Evolutionary conservation across 2,113 vertebrate species (phyloP), one percentile per base, ranked within the genome.

Genomic region (Hemichromis elongatus): DNA sequence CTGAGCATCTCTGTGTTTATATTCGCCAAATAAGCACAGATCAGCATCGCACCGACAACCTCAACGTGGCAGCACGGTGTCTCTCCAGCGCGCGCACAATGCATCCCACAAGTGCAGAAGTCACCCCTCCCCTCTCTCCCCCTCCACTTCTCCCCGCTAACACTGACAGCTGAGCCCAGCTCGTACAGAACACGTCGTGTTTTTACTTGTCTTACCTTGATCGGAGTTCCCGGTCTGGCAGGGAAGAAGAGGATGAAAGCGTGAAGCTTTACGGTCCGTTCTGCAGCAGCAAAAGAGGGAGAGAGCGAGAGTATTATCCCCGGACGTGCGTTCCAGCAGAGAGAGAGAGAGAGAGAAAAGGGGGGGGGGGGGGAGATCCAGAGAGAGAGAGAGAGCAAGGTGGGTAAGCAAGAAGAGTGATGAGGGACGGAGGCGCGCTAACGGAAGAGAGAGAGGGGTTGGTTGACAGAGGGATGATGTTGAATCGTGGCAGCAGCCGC

Each of bases 251-350:
- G 63, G 83, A 54, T 63, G 59, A 37, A 63, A 61, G 77, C 54
- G 16, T 55, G 89, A 55, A 78, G 90, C 85, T 82, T 83, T 89
- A 89, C 83, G 89, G 88, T 94, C 88, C 90, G 91, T 73, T 92
- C 88, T 84, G 93, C 90, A 81, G 91, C 92, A 80, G 88, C 82
- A 70, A 83, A 85, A 73, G 80, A 45, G 80, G 86, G 84, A 82
- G 70, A 84, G 40, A 86, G 86, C 37, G 59, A 85, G 91, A 83
- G 73, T 90, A 83, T 82, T 88, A 93, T 94, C 91, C 93, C 63
- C 89, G 86, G 89, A 91, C 84, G 92, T 87, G 89, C 73, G 92
- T 88, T 93, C 92, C 91, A 92, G 91, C 87, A 86, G 83, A 86
- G 77, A 82, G 91, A 78, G 85, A 68, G 85, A 85, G 83, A 56